Conservation (phyloP, 2,797 vertebrate genomes). For the Otolemur crassicaudatus region DNA sequence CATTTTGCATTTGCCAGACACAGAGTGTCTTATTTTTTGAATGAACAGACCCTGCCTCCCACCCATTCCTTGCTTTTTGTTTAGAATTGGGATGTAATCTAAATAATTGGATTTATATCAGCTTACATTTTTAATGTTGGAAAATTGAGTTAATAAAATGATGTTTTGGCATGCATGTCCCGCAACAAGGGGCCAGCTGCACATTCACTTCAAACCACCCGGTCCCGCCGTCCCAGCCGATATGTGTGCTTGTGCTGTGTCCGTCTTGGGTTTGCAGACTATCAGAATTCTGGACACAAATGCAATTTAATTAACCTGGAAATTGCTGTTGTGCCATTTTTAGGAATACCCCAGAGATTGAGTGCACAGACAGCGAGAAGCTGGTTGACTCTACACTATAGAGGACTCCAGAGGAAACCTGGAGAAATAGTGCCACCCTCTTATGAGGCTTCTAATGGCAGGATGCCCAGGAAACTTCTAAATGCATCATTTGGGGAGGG, state of each 20-base stretch:
- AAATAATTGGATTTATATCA: slow-evolving; percentile 85
- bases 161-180: slow-evolving; percentile 21
- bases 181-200: slow-evolving; percentile 35
- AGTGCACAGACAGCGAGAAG: neutral
- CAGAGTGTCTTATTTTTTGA: slow-evolving; percentile 58
- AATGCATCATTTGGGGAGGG: neutral
- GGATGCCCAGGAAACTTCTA: slow-evolving; percentile 20
- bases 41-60: neutral
- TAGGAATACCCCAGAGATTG: neutral
- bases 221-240: neutral
- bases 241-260: neutral
- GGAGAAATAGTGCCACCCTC: neutral
- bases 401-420: neutral
- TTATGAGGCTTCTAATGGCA: neutral
- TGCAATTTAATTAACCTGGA: slow-evolving; percentile 35
- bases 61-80: slow-evolving; percentile 21
- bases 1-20: slow-evolving; percentile 56
- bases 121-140: slow-evolving; percentile 78
- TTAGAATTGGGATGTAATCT: slow-evolving; percentile 63
- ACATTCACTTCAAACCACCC: neutral
- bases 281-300: slow-evolving; percentile 44
- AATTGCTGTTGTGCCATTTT: neutral
- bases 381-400: fast-evolving
- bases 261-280: slow-evolving; percentile 7
- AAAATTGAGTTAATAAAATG: slow-evolving; percentile 70